Evolutionary conservation across 2,797 vertebrate species (phyloP).

Genomic region (Chiloscyllium punctatum): DNA sequence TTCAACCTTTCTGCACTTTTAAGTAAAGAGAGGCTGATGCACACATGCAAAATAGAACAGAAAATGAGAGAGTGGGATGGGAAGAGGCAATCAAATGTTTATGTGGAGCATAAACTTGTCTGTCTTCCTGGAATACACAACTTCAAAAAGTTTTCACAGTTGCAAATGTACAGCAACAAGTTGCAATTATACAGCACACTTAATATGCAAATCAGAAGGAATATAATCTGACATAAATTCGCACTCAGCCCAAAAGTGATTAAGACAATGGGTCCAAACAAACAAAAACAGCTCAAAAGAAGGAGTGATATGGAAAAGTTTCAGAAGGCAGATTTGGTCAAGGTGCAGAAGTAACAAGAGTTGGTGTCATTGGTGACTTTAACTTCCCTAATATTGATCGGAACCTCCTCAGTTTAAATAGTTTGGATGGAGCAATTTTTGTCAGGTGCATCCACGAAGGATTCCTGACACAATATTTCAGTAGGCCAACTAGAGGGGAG

Average conservation of each 20-base stretch:
- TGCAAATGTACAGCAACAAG: background rate
- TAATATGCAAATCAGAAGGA: background rate
- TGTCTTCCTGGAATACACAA: background rate
- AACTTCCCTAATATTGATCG: too few relatives aligned
- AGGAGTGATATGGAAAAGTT: too few relatives aligned
- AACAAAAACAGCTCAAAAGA: too few relatives aligned
- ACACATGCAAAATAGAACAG: background rate
- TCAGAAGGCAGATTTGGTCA: too few relatives aligned
- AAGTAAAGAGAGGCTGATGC: background rate
- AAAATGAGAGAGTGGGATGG: background rate
- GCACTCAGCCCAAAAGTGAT: background rate
- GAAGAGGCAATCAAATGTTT: background rate
- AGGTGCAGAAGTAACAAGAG: too few relatives aligned
- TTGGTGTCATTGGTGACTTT: too few relatives aligned
- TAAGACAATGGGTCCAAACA: background rate
- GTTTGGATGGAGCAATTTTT: too few relatives aligned
- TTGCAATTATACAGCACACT: background rate
- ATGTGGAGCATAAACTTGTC: background rate
- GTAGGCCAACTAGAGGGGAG: too few relatives aligned
- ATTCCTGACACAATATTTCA: too few relatives aligned
- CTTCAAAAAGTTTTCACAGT: background rate
- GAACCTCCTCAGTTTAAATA: too few relatives aligned
- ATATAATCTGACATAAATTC: background rate
- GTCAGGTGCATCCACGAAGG: too few relatives aligned
- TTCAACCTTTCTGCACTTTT: background rate